Base-by-base conservation (phyloP, 2,797 vertebrate species). In the Danio choprae region DNA sequence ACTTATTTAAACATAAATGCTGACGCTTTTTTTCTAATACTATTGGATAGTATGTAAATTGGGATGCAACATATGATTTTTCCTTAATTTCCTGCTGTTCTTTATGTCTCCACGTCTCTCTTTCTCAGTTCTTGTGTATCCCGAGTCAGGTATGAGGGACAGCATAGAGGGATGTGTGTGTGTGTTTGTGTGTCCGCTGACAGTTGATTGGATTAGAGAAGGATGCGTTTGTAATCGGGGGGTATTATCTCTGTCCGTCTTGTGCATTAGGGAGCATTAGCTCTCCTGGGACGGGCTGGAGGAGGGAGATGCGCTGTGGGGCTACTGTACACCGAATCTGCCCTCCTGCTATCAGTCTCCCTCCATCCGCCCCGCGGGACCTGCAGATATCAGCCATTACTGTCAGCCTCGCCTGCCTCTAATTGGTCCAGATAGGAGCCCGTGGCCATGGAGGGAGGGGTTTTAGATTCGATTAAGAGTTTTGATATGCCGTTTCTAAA, bases 371-470 rank as follows among this genome's bases (percentile, higher is more conserved):
- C 84, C 84, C 82, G 43, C 63, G 89, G 87, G 89, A 91, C 85
- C 76, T 85, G 84, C 85, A 91, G 91, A 93, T 92, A 93, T 87
- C 87, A 86, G 81, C 89, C 90, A 93, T 94, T 94, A 93, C 91
- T 94, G 93, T 93, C 93, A 93, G 86, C 71, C 90, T 91, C 79
- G 72, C 91, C 91, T 91, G 83, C 74, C 83, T 87, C 88, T 94
- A 93, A 94, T 93, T 91, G 89, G 90, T 87, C 83, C 77, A 91
- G 93, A 94, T 92, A 55, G 85, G 85, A 90, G 89, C 85, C 90
- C 74, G 79, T 87, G 3, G 87, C 69, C 77, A 88, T 65, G 29
- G 73, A 87, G 87, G 92, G 91, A 88, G 91, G 90, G 88, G 87
- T 89, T 79, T 78, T 78, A 90, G 89, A 92, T 94, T 92, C 84